Evolutionary conservation across 2,113 vertebrate species (phyloP).

Genomic region (Catagonus wagneri): DNA sequence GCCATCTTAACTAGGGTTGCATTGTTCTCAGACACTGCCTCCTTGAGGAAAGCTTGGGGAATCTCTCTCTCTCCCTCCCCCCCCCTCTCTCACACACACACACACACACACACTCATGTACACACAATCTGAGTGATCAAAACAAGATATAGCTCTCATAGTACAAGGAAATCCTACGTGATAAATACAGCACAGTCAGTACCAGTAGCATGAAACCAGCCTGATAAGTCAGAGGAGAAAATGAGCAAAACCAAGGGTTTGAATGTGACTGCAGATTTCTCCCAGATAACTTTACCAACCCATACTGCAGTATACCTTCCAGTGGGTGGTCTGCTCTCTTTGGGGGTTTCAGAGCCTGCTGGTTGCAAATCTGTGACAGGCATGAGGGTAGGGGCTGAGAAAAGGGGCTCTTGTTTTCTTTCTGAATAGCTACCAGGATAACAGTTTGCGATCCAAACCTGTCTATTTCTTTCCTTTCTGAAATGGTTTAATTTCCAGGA

Average conservation of each 20-base stretch:
- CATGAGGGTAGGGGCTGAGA: neutral
- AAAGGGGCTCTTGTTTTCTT: neutral
- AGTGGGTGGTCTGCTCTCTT: conserved; percentile 2
- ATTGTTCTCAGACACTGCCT: conserved; percentile 65
- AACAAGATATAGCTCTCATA: conserved; percentile 33
- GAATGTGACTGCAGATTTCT: conserved; percentile 35
- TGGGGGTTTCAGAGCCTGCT: neutral
- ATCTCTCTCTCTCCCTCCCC: neutral
- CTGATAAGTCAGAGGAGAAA: conserved; percentile 51
- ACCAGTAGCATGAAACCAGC: neutral
- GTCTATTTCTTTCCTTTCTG: conserved; percentile 59
- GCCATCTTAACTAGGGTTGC: conserved; percentile 51
- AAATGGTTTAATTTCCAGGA: conserved; percentile 69
- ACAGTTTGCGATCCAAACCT: conserved; percentile 40
- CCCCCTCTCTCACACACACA: too few species aligned
- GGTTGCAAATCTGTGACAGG: conserved; percentile 8
- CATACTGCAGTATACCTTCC: neutral
- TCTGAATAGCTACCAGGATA: conserved; percentile 5
- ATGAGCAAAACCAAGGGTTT: conserved; percentile 26
- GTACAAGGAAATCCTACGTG: neutral
- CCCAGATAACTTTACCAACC: conserved; percentile 37
- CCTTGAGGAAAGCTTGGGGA: conserved; percentile 34
- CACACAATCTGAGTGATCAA: neutral
- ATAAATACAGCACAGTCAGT: neutral
- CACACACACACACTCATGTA: neutral